A percentile compares a stretch with the other conserved stretches of the same genome.
Evolutionary conservation across 2,888 invertebrate genomes (phyloP).

Genomic region (Synergus laeviventris): DNA sequence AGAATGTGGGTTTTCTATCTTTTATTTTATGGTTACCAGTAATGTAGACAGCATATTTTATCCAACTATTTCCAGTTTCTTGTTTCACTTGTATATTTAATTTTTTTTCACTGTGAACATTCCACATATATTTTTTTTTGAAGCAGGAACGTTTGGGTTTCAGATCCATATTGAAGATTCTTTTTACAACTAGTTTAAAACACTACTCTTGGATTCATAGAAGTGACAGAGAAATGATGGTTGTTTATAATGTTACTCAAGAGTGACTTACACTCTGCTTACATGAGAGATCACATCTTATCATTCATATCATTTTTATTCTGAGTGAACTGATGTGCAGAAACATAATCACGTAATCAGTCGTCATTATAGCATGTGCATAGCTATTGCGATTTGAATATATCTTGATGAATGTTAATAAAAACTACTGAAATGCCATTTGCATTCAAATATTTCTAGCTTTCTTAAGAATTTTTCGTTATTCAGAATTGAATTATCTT

Average conservation of each 20-base stretch:
- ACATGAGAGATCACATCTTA: background rate
- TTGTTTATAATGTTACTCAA: background rate
- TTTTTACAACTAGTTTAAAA: background rate
- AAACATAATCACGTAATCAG: background rate
- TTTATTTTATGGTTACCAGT: background rate
- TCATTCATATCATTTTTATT: background rate
- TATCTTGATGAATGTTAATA: background rate
- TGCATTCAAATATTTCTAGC: background rate
- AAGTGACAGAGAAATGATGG: background rate
- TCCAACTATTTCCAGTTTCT: background rate
- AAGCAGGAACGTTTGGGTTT: background rate
- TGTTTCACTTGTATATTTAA: background rate
- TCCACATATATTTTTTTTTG: constrained; percentile 5
- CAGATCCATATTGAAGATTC: background rate
- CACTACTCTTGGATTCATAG: background rate
- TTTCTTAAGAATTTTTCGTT: background rate
- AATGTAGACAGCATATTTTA: background rate
- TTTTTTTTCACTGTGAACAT: background rate
- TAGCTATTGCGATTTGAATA: background rate
- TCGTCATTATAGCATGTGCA: too few relatives aligned
- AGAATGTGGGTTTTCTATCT: too few relatives aligned
- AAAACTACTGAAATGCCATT: background rate
- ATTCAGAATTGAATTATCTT: too few relatives aligned
- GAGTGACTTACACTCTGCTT: too few relatives aligned
- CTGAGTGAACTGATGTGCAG: background rate